These are phyloP conservation scores for Catagonus wagneri DNA, from an alignment of 2,113 vertebrate genomes.

Conservation along the genomic window DNA sequence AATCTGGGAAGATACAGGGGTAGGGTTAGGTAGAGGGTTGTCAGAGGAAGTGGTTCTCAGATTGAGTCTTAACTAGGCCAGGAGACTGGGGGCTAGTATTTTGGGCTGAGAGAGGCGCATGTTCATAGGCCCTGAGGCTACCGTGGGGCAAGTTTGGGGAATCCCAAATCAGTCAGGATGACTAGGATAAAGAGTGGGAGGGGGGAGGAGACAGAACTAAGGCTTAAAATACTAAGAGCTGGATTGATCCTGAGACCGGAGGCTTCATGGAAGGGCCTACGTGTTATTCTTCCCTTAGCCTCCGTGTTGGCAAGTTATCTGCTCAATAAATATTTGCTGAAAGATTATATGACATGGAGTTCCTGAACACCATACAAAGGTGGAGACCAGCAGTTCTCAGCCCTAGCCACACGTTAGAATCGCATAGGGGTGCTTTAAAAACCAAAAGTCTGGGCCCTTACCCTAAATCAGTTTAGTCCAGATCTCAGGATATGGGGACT, in stretches of 20 bases:
- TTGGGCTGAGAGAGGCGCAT: not conserved
- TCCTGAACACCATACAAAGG: not conserved
- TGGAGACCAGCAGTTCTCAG: not conserved
- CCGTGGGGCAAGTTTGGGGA: not conserved
- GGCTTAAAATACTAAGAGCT: not conserved
- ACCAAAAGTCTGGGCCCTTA: not conserved
- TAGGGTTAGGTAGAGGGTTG: not conserved
- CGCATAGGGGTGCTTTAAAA: not conserved
- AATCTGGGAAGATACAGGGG: not conserved
- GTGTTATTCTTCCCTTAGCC: not conserved
- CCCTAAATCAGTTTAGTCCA: not conserved
- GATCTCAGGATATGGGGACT: not conserved
- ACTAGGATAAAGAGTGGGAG: not conserved
- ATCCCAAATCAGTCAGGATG: not conserved
- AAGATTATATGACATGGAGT: not conserved
- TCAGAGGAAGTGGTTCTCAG: conserved; percentile 39
- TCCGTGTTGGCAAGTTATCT: not conserved
- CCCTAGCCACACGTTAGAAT: not conserved
- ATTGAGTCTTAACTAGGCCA: not conserved
- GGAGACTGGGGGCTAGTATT: not conserved
- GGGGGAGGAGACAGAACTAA: not conserved
- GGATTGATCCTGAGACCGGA: not conserved
- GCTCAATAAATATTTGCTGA: not conserved
- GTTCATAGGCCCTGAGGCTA: not conserved
- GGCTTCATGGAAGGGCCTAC: not conserved